phyloP scores from a whole-genome alignment of 2,888 invertebrate species.

The Germaria angustata region DNA sequence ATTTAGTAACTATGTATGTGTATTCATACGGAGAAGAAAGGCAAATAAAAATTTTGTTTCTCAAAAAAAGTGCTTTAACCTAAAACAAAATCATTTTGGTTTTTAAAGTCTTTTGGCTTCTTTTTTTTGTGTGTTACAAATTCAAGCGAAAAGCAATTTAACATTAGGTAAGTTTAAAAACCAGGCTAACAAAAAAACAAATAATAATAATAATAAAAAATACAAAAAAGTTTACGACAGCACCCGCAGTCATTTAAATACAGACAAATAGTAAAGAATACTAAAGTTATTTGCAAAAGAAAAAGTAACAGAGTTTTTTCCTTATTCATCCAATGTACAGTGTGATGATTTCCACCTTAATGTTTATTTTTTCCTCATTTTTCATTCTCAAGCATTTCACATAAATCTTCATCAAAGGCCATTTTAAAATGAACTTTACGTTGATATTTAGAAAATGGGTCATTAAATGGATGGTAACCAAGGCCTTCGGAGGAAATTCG shows the following conservation, averaged over 20 bases:
- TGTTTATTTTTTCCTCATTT: neutral
- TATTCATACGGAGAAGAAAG: constrained; percentile 36
- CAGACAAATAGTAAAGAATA: neutral
- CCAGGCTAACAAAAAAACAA: constrained; percentile 3
- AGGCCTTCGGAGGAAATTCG: neutral
- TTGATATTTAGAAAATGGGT: constrained; percentile 19
- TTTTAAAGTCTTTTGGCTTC: constrained; percentile 21
- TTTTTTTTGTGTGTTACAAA: constrained; percentile 45
- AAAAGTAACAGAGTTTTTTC: neutral
- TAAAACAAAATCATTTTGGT: constrained; percentile 48
- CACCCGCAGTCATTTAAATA: constrained; percentile 9
- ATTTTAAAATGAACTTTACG: constrained; percentile 26
- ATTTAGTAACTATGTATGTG: constrained; percentile 18
- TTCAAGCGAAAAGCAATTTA: constrained; percentile 66
- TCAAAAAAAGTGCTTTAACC: constrained; percentile 41
- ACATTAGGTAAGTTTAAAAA: constrained; percentile 60
- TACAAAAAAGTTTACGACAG: neutral
- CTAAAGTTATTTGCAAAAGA: neutral
- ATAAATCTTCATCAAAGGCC: constrained; percentile 47
- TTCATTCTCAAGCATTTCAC: constrained; percentile 29
- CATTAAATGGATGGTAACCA: constrained; percentile 14
- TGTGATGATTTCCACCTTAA: constrained; percentile 7
- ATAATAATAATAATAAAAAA: too few relatives aligned
- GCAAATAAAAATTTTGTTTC: constrained; percentile 62
- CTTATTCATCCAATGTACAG: neutral